Evolutionary conservation across 2,797 vertebrate genomes (phyloP).

Genomic region (Hafferia zeledoni): DNA sequence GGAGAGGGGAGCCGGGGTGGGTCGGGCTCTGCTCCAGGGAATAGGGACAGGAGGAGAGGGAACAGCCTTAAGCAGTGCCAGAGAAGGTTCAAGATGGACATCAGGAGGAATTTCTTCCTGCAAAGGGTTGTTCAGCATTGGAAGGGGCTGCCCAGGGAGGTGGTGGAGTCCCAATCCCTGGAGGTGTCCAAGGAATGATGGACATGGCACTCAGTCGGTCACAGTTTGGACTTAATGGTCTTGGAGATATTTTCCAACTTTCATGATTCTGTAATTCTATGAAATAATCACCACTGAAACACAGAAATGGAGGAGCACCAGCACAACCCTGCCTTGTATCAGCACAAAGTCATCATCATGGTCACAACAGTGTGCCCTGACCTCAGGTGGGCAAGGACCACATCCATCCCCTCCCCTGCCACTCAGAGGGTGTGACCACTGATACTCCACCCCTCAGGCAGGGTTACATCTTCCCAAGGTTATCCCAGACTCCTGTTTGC

Average conservation of each 20-base stretch:
- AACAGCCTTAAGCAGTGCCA: rapidly evolving
- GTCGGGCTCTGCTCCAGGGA: rapidly evolving
- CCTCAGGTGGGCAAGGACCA: rapidly evolving
- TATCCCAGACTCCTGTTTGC: neutral
- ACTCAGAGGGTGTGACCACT: neutral
- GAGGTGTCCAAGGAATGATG: neutral
- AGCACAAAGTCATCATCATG: neutral
- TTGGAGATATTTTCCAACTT: neutral
- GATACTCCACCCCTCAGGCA: neutral
- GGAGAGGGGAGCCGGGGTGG: rapidly evolving
- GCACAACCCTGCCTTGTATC: neutral
- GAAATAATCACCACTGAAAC: neutral
- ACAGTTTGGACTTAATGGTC: neutral
- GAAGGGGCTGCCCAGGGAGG: neutral
- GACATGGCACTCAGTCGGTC: rapidly evolving
- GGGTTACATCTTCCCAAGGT: neutral
- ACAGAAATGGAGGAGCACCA: neutral
- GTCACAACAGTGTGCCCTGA: neutral
- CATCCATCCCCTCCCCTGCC: neutral
- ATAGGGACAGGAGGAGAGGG: neutral
- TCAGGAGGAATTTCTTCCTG: neutral
- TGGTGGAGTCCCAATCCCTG: neutral
- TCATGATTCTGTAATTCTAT: neutral
- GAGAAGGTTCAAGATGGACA: rapidly evolving
- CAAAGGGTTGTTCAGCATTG: neutral